Percentiles rank a stretch among this genome's conserved stretches.
These are phyloP conservation scores for Benthosema pterotum DNA, from an alignment of 2,797 vertebrate species.

Conservation along the genomic window DNA sequence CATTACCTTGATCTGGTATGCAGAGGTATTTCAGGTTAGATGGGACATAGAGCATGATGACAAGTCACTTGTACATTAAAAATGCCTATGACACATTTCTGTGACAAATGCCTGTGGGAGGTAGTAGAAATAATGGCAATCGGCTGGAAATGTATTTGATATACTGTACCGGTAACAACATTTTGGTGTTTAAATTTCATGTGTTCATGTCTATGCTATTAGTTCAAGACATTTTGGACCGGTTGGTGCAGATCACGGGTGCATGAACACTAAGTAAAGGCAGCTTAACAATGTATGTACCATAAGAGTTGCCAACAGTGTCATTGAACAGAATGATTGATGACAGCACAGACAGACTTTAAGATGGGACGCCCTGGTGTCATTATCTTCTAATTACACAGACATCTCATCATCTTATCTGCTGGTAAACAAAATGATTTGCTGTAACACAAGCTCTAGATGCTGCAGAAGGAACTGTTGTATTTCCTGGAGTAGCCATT, in stretches of 20 bases:
- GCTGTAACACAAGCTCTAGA: not conserved
- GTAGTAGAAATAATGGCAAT: too few species aligned
- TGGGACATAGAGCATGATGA: not conserved
- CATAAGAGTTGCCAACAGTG: not conserved
- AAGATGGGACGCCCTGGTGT: too few species aligned
- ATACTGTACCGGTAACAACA: too few species aligned
- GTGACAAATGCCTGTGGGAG: not conserved
- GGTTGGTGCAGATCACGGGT: too few species aligned
- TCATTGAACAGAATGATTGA: not conserved
- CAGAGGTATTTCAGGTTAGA: conserved; percentile 16
- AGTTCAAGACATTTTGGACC: too few species aligned
- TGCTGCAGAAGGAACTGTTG: not conserved
- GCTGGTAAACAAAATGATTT: conserved; percentile 15
- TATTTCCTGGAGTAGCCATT: not conserved
- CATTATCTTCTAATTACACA: not conserved
- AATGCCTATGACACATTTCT: not conserved
- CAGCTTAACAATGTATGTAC: not conserved
- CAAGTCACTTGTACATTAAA: not conserved
- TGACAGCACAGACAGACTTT: not conserved
- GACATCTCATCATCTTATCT: not conserved
- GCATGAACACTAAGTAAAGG: too few species aligned
- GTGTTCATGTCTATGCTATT: too few species aligned
- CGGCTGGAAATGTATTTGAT: too few species aligned
- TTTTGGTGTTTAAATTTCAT: too few species aligned
- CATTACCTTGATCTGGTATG: not conserved